Percentiles rank a stretch among this genome's conserved stretches.
phyloP scores from a whole-genome alignment of 2,888 invertebrate species.

The Drosophila leonis region DNA sequence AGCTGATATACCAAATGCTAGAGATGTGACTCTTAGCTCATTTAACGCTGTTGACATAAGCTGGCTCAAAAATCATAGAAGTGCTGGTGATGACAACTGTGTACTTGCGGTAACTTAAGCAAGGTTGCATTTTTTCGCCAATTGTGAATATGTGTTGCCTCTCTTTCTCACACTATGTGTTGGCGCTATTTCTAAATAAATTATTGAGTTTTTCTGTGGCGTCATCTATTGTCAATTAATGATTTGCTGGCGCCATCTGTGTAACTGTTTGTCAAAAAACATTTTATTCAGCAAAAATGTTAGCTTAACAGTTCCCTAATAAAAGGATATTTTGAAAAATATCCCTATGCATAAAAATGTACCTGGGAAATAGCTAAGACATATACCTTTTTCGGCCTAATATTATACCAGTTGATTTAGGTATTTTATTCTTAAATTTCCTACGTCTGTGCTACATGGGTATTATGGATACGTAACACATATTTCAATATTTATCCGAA shows the following conservation, averaged over 20 bases:
- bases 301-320: not conserved
- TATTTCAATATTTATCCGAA: not conserved
- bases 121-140: not conserved
- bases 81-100: not conserved
- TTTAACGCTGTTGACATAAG: not conserved
- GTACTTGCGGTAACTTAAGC: not conserved
- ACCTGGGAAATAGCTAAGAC: not conserved
- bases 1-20: slow-evolving; percentile 34
- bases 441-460: not conserved
- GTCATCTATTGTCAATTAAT: not conserved
- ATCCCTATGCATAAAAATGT: not conserved
- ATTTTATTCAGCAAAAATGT: slow-evolving; percentile 16
- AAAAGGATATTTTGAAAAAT: not conserved
- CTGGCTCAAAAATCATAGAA: slow-evolving; percentile 11
- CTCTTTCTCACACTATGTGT: not conserved
- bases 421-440: not conserved
- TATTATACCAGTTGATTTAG: no score
- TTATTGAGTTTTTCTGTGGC: not conserved
- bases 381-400: not conserved
- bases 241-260: slow-evolving; percentile 6
- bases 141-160: not conserved
- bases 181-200: not conserved
- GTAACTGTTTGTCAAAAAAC: not conserved
- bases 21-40: slow-evolving; percentile 3
- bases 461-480: not conserved